phyloP scores from a whole-genome alignment of 2,113 vertebrate species.

The Pseudois nayaur region DNA sequence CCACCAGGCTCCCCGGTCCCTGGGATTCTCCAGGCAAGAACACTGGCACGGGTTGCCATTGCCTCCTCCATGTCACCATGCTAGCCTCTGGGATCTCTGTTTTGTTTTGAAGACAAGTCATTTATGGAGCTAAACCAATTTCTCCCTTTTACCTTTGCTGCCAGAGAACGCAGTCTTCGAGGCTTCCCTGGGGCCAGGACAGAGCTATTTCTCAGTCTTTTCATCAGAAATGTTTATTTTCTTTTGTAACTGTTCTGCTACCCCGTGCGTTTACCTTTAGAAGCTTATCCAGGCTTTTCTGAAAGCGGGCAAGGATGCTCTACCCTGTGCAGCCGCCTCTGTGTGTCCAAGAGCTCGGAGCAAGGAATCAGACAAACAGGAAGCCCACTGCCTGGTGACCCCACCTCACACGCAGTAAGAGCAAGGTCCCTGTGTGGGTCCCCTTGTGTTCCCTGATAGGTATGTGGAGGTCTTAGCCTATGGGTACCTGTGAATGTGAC shows the following conservation, averaged over 20 bases:
- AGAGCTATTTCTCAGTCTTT: neutral
- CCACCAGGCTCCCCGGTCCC: neutral
- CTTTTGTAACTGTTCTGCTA: neutral
- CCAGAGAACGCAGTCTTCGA: neutral
- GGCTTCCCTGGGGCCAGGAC: neutral
- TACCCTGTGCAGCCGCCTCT: neutral
- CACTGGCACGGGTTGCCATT: neutral
- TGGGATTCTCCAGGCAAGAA: neutral
- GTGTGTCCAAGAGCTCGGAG: neutral
- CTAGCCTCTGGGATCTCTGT: too few species aligned
- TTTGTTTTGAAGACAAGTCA: neutral
- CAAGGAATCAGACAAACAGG: too few species aligned
- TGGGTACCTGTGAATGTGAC: neutral
- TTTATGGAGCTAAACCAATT: neutral
- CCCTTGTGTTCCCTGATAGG: neutral
- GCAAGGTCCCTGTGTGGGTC: neutral
- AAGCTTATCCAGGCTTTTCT: neutral
- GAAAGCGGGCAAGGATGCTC: neutral
- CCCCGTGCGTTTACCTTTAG: neutral
- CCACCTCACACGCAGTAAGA: neutral
- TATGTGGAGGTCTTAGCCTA: neutral
- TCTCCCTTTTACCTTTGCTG: neutral
- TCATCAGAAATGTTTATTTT: neutral
- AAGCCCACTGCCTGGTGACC: neutral
- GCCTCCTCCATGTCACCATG: neutral